These are phyloP conservation scores for Isaurus tuberculatus DNA, from an alignment of 92 coral and sea anemone species.

Conservation along the genomic window DNA sequence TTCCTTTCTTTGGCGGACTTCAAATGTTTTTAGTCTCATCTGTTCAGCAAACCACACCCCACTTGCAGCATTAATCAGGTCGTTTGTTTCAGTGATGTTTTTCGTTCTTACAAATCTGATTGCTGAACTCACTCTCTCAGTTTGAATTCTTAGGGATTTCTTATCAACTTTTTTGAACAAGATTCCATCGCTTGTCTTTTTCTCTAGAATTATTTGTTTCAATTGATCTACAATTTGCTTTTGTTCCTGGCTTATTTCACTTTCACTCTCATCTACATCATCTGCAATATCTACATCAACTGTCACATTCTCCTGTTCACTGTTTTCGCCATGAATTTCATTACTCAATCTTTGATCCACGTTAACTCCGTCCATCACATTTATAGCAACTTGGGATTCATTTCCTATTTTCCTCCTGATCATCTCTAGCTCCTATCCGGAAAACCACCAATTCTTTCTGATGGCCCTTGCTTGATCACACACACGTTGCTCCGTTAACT, in stretches of 20 bases:
- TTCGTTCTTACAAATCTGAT: not conserved
- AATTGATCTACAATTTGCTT: not conserved
- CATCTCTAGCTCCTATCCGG: not conserved
- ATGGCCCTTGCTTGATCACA: too few relatives aligned
- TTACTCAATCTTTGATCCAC: not conserved
- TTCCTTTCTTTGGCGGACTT: not conserved
- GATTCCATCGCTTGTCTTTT: not conserved
- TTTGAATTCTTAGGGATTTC: not conserved
- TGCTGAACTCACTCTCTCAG: conserved; percentile 1
- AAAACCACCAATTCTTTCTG: not conserved
- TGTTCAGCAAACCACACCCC: conserved; percentile 8
- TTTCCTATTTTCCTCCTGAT: not conserved
- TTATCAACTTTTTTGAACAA: not conserved
- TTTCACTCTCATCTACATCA: not conserved
- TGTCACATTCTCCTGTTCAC: not conserved
- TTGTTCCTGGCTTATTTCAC: not conserved
- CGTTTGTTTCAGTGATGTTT: not conserved
- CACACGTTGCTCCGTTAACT: not conserved
- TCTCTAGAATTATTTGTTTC: conserved; percentile 2
- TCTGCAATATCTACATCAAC: not conserved
- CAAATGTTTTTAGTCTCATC: not conserved
- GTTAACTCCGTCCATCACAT: not conserved
- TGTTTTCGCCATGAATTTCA: not conserved
- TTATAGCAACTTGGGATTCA: not conserved
- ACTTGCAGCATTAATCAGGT: not conserved